Base-by-base conservation (phyloP, 2,797 vertebrate species). In the Nannoperca obscura region DNA sequence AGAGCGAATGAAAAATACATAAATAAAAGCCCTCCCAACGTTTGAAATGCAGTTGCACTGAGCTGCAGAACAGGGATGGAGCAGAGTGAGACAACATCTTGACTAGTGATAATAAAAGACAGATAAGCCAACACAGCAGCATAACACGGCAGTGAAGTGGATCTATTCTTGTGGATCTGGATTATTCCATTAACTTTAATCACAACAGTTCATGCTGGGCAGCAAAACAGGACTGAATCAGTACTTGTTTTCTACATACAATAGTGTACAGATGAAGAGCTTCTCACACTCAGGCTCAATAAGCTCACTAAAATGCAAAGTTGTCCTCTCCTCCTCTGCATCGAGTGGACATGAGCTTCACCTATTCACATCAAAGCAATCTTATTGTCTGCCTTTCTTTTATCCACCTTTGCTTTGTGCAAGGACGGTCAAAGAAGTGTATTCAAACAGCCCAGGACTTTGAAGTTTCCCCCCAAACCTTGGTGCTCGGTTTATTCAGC, bases 331-430 rank as follows among this genome's bases (percentile, higher is more conserved):
- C 50, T 76, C 85, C 80, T 71, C 62, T 67, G 40, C 40, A 22
- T 76, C 0, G 70, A 88, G 82, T 70, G 77, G 74, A 70, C 58
- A 61, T 11, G 42, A 80, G 75, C 79, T 58, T 78, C 70, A 81
- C 74, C 79, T 86, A 58, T 81, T 79, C 74, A 91, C 81, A 85
- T 91, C 88, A 91, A 91, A 93, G 84, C 63, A n/a, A 12, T 19
- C 38, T 68, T 74, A 81, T 89, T 85, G 86, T 84, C 75, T 32
- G 57, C 22, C 46, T 70, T 79, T 85, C 81, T 81, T 88, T 86
- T 49, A 82, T 81, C 74, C 72, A 12, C 60, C 17, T 38, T 76
- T 78, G 59, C 79, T 85, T 82, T 50, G 84, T 78, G 81, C 70
- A 59, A 74, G 44, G 46, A n/a, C 11, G 44, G 76, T 81, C 81